Conservation (phyloP, 2,888 invertebrate species). For the Bellardia pandia region DNA sequence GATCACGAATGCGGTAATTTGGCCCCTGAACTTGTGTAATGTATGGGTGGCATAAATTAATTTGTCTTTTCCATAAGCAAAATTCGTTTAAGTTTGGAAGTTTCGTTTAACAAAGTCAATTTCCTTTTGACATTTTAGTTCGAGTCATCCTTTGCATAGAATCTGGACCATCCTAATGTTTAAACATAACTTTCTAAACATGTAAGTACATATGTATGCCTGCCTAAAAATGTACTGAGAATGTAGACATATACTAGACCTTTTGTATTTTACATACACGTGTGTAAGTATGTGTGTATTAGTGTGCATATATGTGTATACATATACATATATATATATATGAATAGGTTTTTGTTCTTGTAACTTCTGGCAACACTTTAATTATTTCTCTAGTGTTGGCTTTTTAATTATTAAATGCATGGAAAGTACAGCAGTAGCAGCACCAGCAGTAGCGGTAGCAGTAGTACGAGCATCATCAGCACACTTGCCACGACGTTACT, state of each 20-base stretch:
- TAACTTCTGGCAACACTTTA: constrained; percentile 80
- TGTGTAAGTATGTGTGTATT: not conserved
- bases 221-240: constrained; percentile 33
- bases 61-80: no score
- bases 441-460: constrained; percentile 1
- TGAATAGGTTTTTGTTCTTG: constrained; percentile 19
- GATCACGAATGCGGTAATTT: no score
- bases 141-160: no score
- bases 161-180: not conserved
- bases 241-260: constrained; percentile 60
- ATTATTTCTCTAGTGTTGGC: constrained; percentile 81
- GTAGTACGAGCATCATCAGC: constrained; percentile 18
- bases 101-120: no score
- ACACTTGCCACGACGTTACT: constrained; percentile 11
- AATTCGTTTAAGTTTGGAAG: no score
- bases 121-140: no score
- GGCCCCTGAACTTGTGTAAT: no score
- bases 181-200: not conserved
- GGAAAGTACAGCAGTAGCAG: constrained; percentile 30
- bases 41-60: no score
- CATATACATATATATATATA: constrained; percentile 52
- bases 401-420: constrained; percentile 82
- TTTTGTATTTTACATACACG: constrained; percentile 16
- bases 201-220: not conserved
- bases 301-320: constrained; percentile 11